Conservation (phyloP, 2,797 vertebrate species). For the Arnoldichthys spilopterus region DNA sequence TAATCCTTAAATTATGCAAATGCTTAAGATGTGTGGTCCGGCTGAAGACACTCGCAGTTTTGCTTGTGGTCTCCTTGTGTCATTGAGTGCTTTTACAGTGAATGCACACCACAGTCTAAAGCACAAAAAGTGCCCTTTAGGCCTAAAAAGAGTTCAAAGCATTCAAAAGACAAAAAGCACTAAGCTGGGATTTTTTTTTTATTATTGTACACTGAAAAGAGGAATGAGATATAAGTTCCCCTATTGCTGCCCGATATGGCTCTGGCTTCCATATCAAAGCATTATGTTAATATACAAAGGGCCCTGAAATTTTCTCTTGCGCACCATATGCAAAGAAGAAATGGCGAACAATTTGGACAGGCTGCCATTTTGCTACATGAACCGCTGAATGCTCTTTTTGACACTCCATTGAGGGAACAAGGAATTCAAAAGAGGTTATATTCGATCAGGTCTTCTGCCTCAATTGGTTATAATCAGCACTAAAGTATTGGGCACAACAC, state of each 20-base stretch:
- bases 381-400: constrained; percentile 99
- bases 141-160: constrained; percentile 99
- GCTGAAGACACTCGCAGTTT: constrained; percentile 98
- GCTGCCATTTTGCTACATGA: constrained; percentile 91
- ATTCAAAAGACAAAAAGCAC: constrained; percentile 98
- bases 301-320: constrained; percentile 81
- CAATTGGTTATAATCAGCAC: constrained; percentile 98
- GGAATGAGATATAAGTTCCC: constrained; percentile 99
- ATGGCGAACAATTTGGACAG: constrained; percentile 84
- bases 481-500: constrained; percentile 94
- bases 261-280: constrained; percentile 93
- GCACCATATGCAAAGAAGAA: constrained; percentile 90
- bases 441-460: constrained; percentile 99
- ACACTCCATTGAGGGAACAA: constrained; percentile 96
- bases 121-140: constrained; percentile 97
- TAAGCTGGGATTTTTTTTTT: constrained; percentile 99
- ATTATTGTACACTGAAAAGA: constrained; percentile 99
- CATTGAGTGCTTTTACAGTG: constrained; percentile 99
- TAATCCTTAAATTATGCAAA: constrained; percentile 97
- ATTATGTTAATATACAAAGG: constrained; percentile 87
- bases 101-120: constrained; percentile 95
- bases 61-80: constrained; percentile 97
- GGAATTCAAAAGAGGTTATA: constrained; percentile 99
- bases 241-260: constrained; percentile 94
- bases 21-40: constrained; percentile 98